Conservation (phyloP, 2,888 invertebrate genomes). For the Brenthis hecate region DNA sequence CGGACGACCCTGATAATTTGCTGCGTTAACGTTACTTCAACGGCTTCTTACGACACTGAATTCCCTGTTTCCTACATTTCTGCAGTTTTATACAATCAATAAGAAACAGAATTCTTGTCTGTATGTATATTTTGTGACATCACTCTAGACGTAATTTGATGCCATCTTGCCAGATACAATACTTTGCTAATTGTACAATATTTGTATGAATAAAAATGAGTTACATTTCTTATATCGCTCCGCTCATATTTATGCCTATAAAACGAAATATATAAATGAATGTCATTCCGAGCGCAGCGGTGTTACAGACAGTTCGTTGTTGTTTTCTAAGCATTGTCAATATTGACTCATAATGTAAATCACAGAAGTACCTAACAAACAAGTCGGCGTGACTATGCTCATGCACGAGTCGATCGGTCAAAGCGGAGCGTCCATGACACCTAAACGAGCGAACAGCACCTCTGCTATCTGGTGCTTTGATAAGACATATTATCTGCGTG, state of each 20-base stretch:
- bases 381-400: conserved; percentile 60
- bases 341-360: conserved; percentile 62
- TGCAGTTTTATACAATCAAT: conserved; percentile 49
- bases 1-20: conserved; percentile 79
- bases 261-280: conserved; percentile 11
- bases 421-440: conserved; percentile 73
- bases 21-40: conserved; percentile 80
- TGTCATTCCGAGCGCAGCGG: conserved; percentile 13
- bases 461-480: conserved; percentile 79
- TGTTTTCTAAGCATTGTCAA: conserved; percentile 50
- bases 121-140: too few relatives aligned
- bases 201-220: too few relatives aligned
- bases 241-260: too few relatives aligned
- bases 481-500: conserved; percentile 74
- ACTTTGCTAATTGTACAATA: too few relatives aligned
- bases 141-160: too few relatives aligned
- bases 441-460: conserved; percentile 78
- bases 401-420: conserved; percentile 60
- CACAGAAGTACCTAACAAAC: conserved; percentile 59
- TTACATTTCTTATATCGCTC: too few relatives aligned
- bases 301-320: conserved; percentile 30
- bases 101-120: conserved; percentile 18
- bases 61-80: conserved; percentile 69
- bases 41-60: conserved; percentile 78
- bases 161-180: too few relatives aligned